These are phyloP conservation scores for Peribatodes rhomboidaria DNA, from an alignment of 2,888 invertebrate genomes.

Conservation along the genomic window DNA sequence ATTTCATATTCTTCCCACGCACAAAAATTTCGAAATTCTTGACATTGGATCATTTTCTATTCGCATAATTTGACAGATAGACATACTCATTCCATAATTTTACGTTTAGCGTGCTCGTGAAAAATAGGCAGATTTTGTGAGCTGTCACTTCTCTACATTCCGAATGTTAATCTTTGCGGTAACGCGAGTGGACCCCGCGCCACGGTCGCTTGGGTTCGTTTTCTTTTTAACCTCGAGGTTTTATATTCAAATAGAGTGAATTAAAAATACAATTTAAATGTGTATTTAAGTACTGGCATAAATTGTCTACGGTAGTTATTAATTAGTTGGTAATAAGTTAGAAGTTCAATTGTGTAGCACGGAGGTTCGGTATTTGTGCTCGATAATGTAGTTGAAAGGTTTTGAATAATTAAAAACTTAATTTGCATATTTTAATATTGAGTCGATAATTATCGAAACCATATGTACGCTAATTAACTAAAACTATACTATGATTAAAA, in stretches of 20 bases:
- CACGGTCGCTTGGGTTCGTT: conserved; percentile 57
- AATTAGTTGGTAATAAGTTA: conserved; percentile 44
- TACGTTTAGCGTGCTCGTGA: neutral
- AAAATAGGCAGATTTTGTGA: conserved; percentile 12
- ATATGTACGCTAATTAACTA: neutral
- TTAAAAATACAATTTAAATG: conserved; percentile 54
- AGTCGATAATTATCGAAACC: conserved; percentile 8
- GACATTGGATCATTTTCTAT: neutral
- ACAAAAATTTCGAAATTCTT: too few relatives aligned
- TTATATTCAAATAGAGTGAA: conserved; percentile 55
- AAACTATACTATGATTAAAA: neutral
- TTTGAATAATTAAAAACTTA: conserved; percentile 13
- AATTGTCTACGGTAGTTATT: conserved; percentile 47
- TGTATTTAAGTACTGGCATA: conserved; percentile 51
- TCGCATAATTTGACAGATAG: neutral
- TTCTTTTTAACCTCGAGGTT: conserved; percentile 54
- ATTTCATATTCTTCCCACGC: too few relatives aligned
- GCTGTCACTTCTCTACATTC: conserved; percentile 52
- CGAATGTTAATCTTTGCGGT: conserved; percentile 61
- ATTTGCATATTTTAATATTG: conserved; percentile 17
- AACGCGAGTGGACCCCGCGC: conserved; percentile 49
- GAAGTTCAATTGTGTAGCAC: conserved; percentile 34
- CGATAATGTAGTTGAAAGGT: conserved; percentile 1
- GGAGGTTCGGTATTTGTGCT: conserved; percentile 15
- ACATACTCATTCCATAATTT: neutral